Base-by-base conservation (phyloP, 2,797 vertebrate species). In the Sciaenops ocellatus region DNA sequence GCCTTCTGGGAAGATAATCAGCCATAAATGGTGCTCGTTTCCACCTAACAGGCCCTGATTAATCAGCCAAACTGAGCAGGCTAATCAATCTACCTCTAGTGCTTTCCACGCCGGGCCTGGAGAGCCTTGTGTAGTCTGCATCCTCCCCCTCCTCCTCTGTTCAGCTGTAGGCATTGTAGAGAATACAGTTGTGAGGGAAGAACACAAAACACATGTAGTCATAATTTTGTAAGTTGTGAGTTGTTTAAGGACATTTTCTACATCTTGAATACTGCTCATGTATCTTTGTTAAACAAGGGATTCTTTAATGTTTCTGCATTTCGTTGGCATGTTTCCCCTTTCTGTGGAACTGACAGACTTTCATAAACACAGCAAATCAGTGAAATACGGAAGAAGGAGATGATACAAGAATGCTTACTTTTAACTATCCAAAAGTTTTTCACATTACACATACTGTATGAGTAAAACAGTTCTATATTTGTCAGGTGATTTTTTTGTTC, bases 81-180 rank as follows among this genome's bases (percentile, higher is more conserved):
- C 90, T 90, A 90, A 94, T 93, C 93, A 93, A 86, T 93, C 90
- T 70, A 82, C 82, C 78, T 87, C 85, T 76, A 87, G 89, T 89
- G 90, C 78, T 90, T 89, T 85, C 85, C 63, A 68, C 47, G 48
- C 54, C 34, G 24, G 75, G 85, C 73, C 65, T 87, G 78, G 57
- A 91, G 84, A 85, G 87, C 71, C 69, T 30, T 11, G 46, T 74
- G 77, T 64, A 55, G 70, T 82, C 83, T 82, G 69, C 67, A 55
- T 80, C 70, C 66, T 75, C 69, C 71, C 67, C 68, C 62, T 30
- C 61, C 42, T 69, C 55, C 24, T 75, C 73, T 61, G 17, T 62
- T 83, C 81, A 70, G 73, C 69, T 65, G 70, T 30, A 55, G 62
- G 12, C 34, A 12, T 34, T 16, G 20, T 68, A 24, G 50, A 78